Evolutionary conservation across 2,797 vertebrate genomes (phyloP).

Genomic region (Chelonia mydas): DNA sequence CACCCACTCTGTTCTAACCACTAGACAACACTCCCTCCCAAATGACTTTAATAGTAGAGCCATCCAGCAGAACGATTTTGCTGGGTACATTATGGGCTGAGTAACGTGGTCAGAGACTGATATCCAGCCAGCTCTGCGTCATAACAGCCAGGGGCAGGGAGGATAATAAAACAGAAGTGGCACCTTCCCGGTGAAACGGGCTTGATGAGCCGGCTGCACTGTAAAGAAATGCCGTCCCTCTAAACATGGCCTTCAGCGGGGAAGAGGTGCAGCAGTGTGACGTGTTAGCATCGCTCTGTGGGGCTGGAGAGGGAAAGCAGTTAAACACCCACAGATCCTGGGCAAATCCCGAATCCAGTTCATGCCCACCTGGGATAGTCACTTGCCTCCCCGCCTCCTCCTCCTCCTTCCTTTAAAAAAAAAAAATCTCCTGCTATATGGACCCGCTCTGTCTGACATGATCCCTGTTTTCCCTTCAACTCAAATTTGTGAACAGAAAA

Average conservation of each 20-base stretch:
- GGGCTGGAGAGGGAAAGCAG: not conserved
- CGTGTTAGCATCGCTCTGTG: not conserved
- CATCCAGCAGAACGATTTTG: not conserved
- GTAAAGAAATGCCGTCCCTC: not conserved
- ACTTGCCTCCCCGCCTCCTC: not conserved
- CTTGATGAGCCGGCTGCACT: not conserved
- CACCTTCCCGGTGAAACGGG: not conserved
- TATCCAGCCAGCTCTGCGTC: not conserved
- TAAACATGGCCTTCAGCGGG: not conserved
- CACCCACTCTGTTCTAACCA: not conserved
- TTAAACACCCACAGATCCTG: no score
- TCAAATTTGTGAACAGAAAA: not conserved
- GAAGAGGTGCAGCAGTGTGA: not conserved
- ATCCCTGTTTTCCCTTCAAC: not conserved
- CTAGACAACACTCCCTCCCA: not conserved
- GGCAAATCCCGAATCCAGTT: no score
- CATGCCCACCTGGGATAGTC: no score
- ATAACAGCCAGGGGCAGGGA: not conserved
- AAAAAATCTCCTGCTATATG: not conserved
- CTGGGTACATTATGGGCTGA: not conserved
- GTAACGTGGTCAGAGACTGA: not conserved
- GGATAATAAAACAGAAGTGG: not conserved
- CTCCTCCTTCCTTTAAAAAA: not conserved
- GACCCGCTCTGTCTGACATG: not conserved
- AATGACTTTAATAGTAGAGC: not conserved